phyloP scores from a whole-genome alignment of 2,888 invertebrate species.

The Heliconius sara region DNA sequence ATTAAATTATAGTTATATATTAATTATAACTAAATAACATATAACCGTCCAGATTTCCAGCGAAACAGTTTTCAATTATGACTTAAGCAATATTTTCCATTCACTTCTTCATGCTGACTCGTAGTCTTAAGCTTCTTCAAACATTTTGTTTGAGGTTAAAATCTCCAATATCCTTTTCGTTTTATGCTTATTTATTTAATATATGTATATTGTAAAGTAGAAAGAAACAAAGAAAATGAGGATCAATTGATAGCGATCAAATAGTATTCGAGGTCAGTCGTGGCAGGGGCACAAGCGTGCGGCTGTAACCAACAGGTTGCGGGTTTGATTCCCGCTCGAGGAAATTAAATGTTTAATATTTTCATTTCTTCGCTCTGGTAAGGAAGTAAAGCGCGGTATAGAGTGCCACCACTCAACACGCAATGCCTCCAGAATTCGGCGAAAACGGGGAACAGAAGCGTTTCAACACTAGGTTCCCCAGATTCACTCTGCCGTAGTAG shows the following conservation, averaged over 20 bases:
- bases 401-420: too few relatives aligned
- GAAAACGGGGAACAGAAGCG: too few relatives aligned
- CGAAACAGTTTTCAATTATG: background rate
- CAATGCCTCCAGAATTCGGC: too few relatives aligned
- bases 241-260: background rate
- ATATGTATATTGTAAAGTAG: background rate
- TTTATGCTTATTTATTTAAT: background rate
- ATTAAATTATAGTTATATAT: constrained; percentile 5
- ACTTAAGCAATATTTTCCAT: background rate
- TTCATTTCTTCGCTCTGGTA: too few relatives aligned
- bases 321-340: too few relatives aligned
- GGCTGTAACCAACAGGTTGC: too few relatives aligned
- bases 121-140: background rate
- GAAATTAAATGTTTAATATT: too few relatives aligned
- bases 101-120: background rate
- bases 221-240: background rate
- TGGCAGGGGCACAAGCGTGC: too few relatives aligned
- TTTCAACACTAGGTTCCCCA: too few relatives aligned
- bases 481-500: too few relatives aligned
- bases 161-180: background rate
- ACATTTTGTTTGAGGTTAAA: background rate
- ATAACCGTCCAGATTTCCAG: background rate
- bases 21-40: background rate
- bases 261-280: too few relatives aligned
- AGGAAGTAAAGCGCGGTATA: too few relatives aligned